phyloP scores from a whole-genome alignment of 2,113 vertebrate species.

The Vimba vimba region DNA sequence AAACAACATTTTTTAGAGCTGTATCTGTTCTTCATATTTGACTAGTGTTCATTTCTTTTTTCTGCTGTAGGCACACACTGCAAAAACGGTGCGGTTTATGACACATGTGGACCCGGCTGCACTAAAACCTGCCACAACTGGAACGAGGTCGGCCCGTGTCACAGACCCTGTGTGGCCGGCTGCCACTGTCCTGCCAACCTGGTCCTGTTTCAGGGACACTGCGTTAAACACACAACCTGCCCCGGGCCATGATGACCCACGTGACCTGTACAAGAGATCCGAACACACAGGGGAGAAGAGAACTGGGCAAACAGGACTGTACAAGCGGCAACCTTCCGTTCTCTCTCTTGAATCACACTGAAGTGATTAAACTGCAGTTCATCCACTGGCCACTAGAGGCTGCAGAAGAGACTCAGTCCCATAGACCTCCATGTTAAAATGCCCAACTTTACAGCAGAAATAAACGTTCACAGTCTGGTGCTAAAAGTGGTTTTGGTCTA shows the following conservation, averaged over 20 bases:
- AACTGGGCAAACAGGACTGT: constrained; percentile 65
- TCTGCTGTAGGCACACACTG: constrained; percentile 85
- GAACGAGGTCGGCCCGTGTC: constrained; percentile 95
- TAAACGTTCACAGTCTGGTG: too few species aligned
- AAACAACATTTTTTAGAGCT: too few species aligned
- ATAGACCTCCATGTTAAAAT: too few species aligned
- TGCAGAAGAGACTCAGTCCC: too few species aligned
- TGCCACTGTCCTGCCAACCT: constrained; percentile 95
- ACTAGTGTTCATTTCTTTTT: not conserved
- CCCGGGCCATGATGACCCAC: constrained; percentile 86
- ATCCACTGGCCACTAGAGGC: too few species aligned
- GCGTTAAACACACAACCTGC: constrained; percentile 93
- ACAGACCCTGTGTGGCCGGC: constrained; percentile 89
- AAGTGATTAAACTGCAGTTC: too few species aligned
- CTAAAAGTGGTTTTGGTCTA: too few species aligned
- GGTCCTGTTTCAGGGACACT: constrained; percentile 90
- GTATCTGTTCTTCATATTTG: not conserved
- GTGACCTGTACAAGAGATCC: constrained; percentile 53
- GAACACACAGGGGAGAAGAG: constrained; percentile 41
- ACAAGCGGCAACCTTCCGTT: too few species aligned
- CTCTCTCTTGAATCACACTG: too few species aligned
- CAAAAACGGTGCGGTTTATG: constrained; percentile 91
- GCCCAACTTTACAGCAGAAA: too few species aligned
- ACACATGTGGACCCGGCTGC: constrained; percentile 95
- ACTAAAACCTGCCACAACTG: constrained; percentile 96